Conservation (phyloP, 1,140 invertebrate species). For the Drosophila truncata region DNA sequence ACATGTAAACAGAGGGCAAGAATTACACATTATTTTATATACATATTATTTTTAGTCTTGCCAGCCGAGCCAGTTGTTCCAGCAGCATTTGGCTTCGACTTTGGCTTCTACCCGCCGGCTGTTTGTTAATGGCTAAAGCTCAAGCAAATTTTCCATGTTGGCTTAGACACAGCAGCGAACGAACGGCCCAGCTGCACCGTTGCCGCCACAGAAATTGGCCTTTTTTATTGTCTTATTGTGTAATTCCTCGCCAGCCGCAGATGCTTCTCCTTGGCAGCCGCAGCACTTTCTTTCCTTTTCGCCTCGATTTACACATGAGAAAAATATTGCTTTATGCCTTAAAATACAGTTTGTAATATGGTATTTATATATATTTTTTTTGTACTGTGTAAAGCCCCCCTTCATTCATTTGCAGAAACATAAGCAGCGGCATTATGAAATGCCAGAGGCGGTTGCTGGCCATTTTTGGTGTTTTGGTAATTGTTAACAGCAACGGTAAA, state of each 20-base stretch:
- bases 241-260: constrained; percentile 31
- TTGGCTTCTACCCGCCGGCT: constrained; percentile 54
- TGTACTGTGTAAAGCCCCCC: constrained; percentile 1
- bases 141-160: constrained; percentile 58
- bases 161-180: constrained; percentile 43
- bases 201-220: constrained; percentile 63
- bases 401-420: constrained; percentile 26
- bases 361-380: not conserved
- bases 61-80: constrained; percentile 7
- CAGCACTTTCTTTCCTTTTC: constrained; percentile 16
- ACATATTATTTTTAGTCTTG: not conserved
- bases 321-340: not conserved
- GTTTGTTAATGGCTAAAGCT: constrained; percentile 59
- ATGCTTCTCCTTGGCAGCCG: constrained; percentile 8
- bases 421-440: constrained; percentile 69
- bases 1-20: not conserved
- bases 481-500: constrained; percentile 43
- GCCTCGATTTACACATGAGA: not conserved
- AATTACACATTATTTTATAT: constrained; percentile 25
- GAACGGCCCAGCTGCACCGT: constrained; percentile 59
- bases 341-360: not conserved
- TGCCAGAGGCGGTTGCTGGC: constrained; percentile 55
- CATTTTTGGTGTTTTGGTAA: constrained; percentile 55
- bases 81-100: constrained; percentile 41
- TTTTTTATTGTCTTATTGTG: constrained; percentile 67